Evolutionary conservation across 1,140 invertebrate genomes (phyloP).

Genomic region (Eufriesea mexicana): DNA sequence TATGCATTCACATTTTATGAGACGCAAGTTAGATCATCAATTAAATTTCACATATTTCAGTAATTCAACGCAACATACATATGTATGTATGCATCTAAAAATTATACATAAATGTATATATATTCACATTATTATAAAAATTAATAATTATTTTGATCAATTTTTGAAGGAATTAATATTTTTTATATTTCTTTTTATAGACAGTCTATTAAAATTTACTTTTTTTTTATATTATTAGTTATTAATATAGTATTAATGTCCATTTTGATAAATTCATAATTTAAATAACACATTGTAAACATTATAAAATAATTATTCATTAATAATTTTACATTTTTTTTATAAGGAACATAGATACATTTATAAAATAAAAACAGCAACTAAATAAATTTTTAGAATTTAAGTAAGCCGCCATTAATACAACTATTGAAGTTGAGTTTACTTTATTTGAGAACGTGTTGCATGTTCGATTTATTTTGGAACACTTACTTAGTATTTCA

Average conservation of each 20-base stretch:
- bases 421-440: not conserved
- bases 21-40: not conserved
- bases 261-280: not conserved
- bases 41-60: not conserved
- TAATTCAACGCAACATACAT: not conserved
- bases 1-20: not conserved
- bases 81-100: not conserved
- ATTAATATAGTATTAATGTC: not conserved
- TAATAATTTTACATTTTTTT: not conserved
- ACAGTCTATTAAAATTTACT: not conserved
- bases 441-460: conserved; percentile 22
- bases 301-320: not conserved
- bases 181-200: not conserved
- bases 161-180: not conserved
- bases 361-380: not conserved
- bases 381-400: not conserved
- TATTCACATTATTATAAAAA: not conserved
- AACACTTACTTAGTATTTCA: conserved; percentile 38
- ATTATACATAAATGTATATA: not conserved
- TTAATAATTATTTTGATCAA: not conserved
- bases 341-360: not conserved
- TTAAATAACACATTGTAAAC: not conserved
- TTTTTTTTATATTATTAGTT: not conserved
- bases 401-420: too few species aligned
- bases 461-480: conserved; percentile 28